phyloP scores from a whole-genome alignment of 2,888 invertebrate genomes.

The Thalpophila matura region DNA sequence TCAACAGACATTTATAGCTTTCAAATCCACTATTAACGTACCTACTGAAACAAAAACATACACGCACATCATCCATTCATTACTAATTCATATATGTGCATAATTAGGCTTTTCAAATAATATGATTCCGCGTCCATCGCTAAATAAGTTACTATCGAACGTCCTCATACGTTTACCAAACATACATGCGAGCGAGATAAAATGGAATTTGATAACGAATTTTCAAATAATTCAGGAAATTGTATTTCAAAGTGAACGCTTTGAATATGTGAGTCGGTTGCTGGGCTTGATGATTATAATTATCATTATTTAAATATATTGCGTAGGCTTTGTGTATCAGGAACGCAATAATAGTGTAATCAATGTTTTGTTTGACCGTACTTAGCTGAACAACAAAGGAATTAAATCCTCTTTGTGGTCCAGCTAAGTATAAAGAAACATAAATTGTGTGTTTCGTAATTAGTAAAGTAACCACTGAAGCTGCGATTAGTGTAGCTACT shows the following conservation, averaged over 20 bases:
- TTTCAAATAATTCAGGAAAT: conserved; percentile 43
- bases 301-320: conserved; percentile 30
- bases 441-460: no score
- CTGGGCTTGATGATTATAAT: conserved; percentile 28
- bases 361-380: conserved; percentile 3
- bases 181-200: conserved; percentile 22
- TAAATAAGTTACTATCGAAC: conserved; percentile 32
- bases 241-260: conserved; percentile 27
- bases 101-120: conserved; percentile 57
- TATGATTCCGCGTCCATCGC: conserved; percentile 37
- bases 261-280: conserved; percentile 31
- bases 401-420: not conserved
- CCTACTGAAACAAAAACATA: conserved; percentile 25
- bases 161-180: conserved; percentile 21
- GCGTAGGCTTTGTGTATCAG: not conserved
- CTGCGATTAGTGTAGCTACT: no score
- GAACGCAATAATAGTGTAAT: conserved; percentile 3
- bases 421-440: no score
- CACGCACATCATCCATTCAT: conserved; percentile 32
- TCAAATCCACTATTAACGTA: conserved; percentile 29
- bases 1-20: conserved; percentile 7
- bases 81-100: conserved; percentile 58
- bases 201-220: conserved; percentile 43
- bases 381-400: not conserved
- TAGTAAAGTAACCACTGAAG: no score